These are phyloP conservation scores for Augochlora pura DNA, from an alignment of 1,140 invertebrate genomes.

Conservation along the genomic window DNA sequence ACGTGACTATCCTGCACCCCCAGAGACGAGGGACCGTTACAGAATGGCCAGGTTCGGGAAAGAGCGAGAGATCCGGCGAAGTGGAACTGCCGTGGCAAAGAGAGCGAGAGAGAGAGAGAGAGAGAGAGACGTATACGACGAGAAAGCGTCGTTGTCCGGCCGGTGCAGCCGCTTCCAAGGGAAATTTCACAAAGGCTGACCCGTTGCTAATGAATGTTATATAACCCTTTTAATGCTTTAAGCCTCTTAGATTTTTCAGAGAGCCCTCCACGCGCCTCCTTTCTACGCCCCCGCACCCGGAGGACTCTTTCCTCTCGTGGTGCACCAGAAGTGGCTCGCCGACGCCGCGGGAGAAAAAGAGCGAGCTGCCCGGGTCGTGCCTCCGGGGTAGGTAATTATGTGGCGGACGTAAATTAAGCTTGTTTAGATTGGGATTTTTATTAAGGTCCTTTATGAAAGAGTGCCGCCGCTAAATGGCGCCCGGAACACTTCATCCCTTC, in stretches of 20 bases:
- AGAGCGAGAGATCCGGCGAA: constrained; percentile 26
- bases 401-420: constrained; percentile 81
- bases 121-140: too few relatives aligned
- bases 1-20: constrained; percentile 56
- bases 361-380: constrained; percentile 43
- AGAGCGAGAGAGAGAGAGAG: neutral
- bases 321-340: constrained; percentile 58
- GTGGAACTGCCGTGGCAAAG: constrained; percentile 6
- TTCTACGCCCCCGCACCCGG: constrained; percentile 33
- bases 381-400: constrained; percentile 79
- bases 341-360: constrained; percentile 22
- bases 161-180: constrained; percentile 67
- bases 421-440: constrained; percentile 81
- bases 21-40: constrained; percentile 46
- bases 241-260: constrained; percentile 81
- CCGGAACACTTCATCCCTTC: constrained; percentile 54
- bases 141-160: constrained; percentile 46
- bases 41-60: constrained; percentile 21
- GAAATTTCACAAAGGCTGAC: constrained; percentile 80
- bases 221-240: constrained; percentile 81
- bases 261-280: constrained; percentile 66
- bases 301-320: constrained; percentile 51
- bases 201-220: constrained; percentile 80
- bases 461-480: constrained; percentile 73
- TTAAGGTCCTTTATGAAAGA: constrained; percentile 78